Evolutionary conservation across 2,888 invertebrate species (phyloP), one percentile per base, ranked within the genome.

Genomic region (Neocrepidodera transversa): DNA sequence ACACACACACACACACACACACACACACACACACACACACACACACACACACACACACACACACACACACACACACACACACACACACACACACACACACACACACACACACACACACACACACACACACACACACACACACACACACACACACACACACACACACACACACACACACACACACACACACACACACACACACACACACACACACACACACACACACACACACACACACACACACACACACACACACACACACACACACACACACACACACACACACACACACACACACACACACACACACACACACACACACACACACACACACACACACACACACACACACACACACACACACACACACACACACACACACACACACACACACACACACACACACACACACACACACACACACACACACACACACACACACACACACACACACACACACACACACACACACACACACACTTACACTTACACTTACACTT

Each of bases 21-120:
- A 47, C 28, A 47, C 47, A 47, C 23, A 47, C 47, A 47, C 28
- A 47, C 47, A 47, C 23, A 47, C 47, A 47, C 28, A 47, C 47
- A 47, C 23, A 47, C 47, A 47, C 28, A 47, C 47, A 47, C 23
- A 47, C 47, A 47, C 28, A 47, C 47, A 47, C 23, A 47, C 47
- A 47, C 28, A 47, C 47, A 47, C 23, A 47, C 47, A 47, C 28
- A 47, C 47, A 47, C 23, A 47, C 47, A 47, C 28, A 47, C 47
- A 47, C 23, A 47, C 47, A 47, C 28, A 47, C 47, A 47, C 23
- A 47, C 47, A 47, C 28, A 47, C 47, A 47, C 23, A 47, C 47
- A 47, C 28, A 47, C 47, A 47, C 23, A 47, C 47, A 47, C 28
- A 47, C 47, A 47, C 23, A 47, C 47, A 47, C 28, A 47, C 47